Evolutionary conservation across 1,140 invertebrate species (phyloP).

Genomic region (Lucilia cuprina): DNA sequence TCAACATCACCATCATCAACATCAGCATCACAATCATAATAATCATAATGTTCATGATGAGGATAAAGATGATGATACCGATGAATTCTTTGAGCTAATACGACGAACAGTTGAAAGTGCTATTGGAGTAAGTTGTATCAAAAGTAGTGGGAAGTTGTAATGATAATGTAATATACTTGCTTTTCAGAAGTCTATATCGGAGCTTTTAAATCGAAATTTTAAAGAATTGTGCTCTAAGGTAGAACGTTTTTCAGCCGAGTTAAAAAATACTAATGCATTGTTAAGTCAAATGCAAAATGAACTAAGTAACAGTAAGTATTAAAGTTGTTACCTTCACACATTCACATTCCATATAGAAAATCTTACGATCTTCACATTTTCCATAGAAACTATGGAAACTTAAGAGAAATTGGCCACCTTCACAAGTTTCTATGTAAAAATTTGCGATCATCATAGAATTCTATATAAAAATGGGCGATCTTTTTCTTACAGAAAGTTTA

Average conservation of each 20-base stretch:
- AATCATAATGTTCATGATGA: conserved; percentile 42
- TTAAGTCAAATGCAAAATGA: conserved; percentile 48
- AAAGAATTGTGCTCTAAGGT: conserved; percentile 51
- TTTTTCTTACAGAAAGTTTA: no score
- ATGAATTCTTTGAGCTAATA: conserved; percentile 57
- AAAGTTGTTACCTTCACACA: no score
- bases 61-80: conserved; percentile 57
- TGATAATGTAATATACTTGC: not conserved
- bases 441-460: no score
- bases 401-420: no score
- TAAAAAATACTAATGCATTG: conserved; percentile 50
- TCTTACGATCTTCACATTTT: no score
- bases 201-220: conserved; percentile 51
- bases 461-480: no score
- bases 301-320: conserved; percentile 50
- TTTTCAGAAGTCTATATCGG: conserved; percentile 40
- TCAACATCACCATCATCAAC: conserved; percentile 36
- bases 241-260: conserved; percentile 49
- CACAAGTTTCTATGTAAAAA: no score
- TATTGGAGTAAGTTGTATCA: conserved; percentile 46
- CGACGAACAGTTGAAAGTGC: conserved; percentile 53
- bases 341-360: no score
- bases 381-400: no score
- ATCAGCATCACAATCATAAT: conserved; percentile 38
- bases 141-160: not conserved